Percentiles rank a stretch among this genome's conserved stretches.
Evolutionary conservation across 2,797 vertebrate species (phyloP).

Genomic region (Carcharodon carcharias): DNA sequence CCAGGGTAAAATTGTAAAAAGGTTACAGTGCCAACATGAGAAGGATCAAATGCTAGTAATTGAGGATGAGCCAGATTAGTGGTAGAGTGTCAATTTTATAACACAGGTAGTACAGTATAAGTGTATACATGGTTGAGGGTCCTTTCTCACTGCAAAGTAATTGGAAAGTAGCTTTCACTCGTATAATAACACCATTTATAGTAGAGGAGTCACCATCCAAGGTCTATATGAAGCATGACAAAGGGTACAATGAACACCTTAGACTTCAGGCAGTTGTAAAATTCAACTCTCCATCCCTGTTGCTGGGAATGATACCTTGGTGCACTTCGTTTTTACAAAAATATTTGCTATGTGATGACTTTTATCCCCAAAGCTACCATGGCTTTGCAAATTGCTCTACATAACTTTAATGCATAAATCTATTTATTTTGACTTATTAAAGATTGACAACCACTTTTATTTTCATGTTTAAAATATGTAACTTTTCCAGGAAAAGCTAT

Average conservation of each 20-base stretch:
- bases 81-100: not conserved
- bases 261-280: not conserved
- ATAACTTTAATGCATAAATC: not conserved
- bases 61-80: not conserved
- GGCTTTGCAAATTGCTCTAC: not conserved
- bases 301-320: not conserved
- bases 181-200: not conserved
- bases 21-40: not conserved
- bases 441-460: not conserved
- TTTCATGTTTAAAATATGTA: not conserved
- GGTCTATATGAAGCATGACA: not conserved
- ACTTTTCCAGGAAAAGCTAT: not conserved
- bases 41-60: not conserved
- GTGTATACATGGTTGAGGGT: not conserved
- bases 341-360: not conserved
- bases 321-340: not conserved
- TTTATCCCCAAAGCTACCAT: not conserved
- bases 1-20: too few relatives aligned
- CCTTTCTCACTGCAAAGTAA: not conserved
- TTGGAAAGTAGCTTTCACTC: too few relatives aligned
- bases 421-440: not conserved
- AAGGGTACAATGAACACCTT: not conserved
- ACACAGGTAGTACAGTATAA: not conserved
- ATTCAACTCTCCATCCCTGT: not conserved
- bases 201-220: not conserved